phyloP scores from a whole-genome alignment of 2,888 invertebrate species.

The Acleris sparsana region DNA sequence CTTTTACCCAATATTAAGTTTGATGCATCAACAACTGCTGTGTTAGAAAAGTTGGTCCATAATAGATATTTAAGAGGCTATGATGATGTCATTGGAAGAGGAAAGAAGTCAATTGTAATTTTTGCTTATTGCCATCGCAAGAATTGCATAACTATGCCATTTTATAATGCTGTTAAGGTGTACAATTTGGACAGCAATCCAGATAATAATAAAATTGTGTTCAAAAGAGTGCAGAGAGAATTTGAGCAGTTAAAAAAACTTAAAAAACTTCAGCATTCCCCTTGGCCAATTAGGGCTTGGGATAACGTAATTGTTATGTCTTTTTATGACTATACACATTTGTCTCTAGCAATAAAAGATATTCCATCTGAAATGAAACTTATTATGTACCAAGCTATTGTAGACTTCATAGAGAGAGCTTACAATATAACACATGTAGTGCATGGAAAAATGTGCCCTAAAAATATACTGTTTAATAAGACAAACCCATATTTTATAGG shows the following conservation, averaged over 20 bases:
- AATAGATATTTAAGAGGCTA: slow-evolving; percentile 9
- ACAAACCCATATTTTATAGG: slow-evolving; percentile 1
- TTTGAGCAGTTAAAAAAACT: slow-evolving; percentile 1
- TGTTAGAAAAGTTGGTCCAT: slow-evolving; percentile 5
- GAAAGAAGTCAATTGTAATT: slow-evolving; percentile 10
- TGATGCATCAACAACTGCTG: slow-evolving; percentile 4
- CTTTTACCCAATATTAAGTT: slow-evolving; percentile 4
- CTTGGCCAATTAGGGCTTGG: neutral
- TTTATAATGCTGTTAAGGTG: slow-evolving; percentile 19
- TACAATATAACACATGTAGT: slow-evolving; percentile 11
- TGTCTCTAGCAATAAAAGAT: slow-evolving; percentile 10
- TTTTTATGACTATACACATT: neutral
- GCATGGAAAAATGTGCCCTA: slow-evolving; percentile 11
- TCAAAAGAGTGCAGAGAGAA: slow-evolving; percentile 13
- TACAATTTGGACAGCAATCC: slow-evolving; percentile 1
- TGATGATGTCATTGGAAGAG: slow-evolving; percentile 5
- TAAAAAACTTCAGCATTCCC: too few species aligned
- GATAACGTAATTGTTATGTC: slow-evolving; percentile 19
- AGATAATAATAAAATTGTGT: slow-evolving; percentile 8
- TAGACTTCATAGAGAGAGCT: slow-evolving; percentile 9
- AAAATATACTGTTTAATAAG: slow-evolving; percentile 7
- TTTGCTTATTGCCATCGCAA: slow-evolving; percentile 1
- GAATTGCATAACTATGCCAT: neutral
- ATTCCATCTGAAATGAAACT: neutral
- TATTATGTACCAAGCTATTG: neutral